A percentile compares a stretch with the other conserved stretches of the same genome.
Evolutionary conservation across 2,888 invertebrate genomes (phyloP).

Genomic region (Nasonovia ribisnigri): DNA sequence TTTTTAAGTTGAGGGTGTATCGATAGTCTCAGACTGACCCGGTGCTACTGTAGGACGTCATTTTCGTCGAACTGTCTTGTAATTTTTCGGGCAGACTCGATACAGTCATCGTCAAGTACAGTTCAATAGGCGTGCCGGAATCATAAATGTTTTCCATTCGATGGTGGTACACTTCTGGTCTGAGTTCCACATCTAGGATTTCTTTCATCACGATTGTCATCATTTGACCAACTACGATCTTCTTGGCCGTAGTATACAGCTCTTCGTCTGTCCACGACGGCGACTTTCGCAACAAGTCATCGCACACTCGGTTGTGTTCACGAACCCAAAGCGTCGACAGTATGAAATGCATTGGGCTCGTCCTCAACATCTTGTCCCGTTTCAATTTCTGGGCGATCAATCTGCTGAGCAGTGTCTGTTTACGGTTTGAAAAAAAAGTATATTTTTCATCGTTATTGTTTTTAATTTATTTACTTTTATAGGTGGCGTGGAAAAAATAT

Average conservation of each 20-base stretch:
- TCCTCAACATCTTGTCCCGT: background rate
- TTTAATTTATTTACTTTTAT: too few species aligned
- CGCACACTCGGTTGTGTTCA: conserved; percentile 54
- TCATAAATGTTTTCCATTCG: background rate
- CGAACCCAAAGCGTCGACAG: conserved; percentile 51
- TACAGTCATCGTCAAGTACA: background rate
- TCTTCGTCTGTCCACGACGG: background rate
- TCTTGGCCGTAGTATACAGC: background rate
- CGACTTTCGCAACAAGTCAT: background rate
- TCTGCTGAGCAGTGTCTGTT: background rate
- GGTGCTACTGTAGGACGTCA: background rate
- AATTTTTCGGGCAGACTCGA: background rate
- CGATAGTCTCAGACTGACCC: background rate
- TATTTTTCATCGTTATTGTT: too few species aligned
- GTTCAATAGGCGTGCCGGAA: conserved; percentile 10
- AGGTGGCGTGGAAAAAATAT: too few species aligned
- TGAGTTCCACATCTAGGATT: background rate
- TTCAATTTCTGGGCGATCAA: background rate
- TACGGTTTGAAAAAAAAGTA: too few species aligned
- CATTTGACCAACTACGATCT: conserved; percentile 22
- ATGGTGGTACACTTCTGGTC: background rate
- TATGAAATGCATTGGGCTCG: background rate
- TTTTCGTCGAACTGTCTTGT: background rate
- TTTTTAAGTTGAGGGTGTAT: too few species aligned
- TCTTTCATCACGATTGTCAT: conserved; percentile 27